Conservation (phyloP, 2,888 invertebrate genomes). For the Nipponacmea schrenckii region DNA sequence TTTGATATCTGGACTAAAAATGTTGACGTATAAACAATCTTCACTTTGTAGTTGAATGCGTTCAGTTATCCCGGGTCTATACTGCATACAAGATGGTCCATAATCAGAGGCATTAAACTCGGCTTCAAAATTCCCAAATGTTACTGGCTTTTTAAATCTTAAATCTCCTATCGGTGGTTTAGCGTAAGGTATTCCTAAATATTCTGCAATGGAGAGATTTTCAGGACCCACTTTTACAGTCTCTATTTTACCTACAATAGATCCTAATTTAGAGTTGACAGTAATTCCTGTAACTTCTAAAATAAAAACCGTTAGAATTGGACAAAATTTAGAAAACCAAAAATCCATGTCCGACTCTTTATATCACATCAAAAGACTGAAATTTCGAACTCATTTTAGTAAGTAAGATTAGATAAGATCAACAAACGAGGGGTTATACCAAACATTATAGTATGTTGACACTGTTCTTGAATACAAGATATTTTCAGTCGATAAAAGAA, state of each 20-base stretch:
- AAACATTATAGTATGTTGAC: too few species aligned
- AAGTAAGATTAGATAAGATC: too few species aligned
- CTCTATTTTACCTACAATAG: neutral
- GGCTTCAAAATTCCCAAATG: conserved; percentile 15
- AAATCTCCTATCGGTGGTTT: neutral
- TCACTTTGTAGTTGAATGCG: conserved; percentile 1
- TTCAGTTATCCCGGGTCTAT: neutral
- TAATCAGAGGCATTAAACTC: conserved; percentile 32
- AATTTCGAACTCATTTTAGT: too few species aligned
- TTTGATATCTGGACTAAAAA: conserved; percentile 37
- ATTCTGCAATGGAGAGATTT: neutral
- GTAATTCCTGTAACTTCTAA: neutral
- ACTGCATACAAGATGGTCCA: conserved; percentile 39
- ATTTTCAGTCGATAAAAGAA: too few species aligned
- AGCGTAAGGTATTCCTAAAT: neutral
- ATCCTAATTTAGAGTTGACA: neutral
- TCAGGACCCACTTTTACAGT: neutral
- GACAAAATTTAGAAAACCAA: too few species aligned
- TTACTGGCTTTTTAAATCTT: neutral
- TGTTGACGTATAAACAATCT: conserved; percentile 47
- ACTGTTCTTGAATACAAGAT: too few species aligned
- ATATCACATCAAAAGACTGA: too few species aligned
- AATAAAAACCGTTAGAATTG: too few species aligned
- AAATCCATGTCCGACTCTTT: too few species aligned
- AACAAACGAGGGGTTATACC: too few species aligned